A percentile compares a stretch with the other conserved stretches of the same genome.
Evolutionary conservation across 1,140 invertebrate genomes (phyloP).

Genomic region (Marisa cornuarietis): DNA sequence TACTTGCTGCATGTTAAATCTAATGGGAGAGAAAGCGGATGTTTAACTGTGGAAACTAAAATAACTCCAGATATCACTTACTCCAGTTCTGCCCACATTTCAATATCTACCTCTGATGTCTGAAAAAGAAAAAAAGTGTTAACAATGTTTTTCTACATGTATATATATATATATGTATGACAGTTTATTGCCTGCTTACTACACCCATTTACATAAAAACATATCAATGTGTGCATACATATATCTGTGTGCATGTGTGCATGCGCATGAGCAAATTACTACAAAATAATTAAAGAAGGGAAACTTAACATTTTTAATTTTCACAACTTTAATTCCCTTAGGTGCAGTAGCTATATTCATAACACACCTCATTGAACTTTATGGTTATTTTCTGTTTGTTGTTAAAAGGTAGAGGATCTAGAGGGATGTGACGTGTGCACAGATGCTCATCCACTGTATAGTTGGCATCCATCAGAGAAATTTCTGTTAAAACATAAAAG

Average conservation of each 20-base stretch:
- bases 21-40: too few species aligned
- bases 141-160: neutral
- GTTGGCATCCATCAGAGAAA: conserved; percentile 52
- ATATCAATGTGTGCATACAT: too few species aligned
- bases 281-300: neutral
- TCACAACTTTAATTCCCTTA: too few species aligned
- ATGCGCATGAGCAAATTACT: neutral
- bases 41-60: too few species aligned
- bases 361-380: conserved; percentile 49
- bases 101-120: conserved; percentile 53
- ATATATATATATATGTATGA: neutral
- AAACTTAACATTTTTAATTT: too few species aligned
- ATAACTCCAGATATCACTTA: conserved; percentile 31
- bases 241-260: neutral
- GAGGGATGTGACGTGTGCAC: conserved; percentile 25
- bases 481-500: conserved; percentile 35
- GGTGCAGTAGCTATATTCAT: neutral
- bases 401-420: conserved; percentile 36
- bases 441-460: conserved; percentile 51
- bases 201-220: neutral
- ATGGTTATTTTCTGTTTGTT: conserved; percentile 27
- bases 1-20: too few species aligned
- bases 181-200: neutral
- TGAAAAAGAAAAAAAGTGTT: conserved; percentile 31
- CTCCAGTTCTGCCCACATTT: conserved; percentile 51